phyloP scores from a whole-genome alignment of 1,140 invertebrate genomes.

The Papilio helenus region DNA sequence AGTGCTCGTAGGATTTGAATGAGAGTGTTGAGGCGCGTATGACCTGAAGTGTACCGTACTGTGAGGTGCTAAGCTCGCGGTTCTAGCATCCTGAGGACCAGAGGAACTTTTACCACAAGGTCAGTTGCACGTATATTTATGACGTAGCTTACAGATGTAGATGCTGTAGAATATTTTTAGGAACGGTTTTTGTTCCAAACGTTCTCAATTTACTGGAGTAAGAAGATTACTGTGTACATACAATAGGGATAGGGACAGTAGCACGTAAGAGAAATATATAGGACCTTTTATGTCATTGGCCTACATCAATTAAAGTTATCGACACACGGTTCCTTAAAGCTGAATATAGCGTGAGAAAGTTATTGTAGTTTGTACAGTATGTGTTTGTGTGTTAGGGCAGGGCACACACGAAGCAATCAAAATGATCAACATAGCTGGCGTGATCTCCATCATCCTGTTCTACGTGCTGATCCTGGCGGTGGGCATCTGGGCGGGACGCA shows the following conservation, averaged over 20 bases:
- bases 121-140: not conserved
- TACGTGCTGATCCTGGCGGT: constrained; percentile 96
- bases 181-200: not conserved
- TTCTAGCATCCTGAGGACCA: not conserved
- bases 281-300: not conserved
- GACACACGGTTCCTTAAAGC: not conserved
- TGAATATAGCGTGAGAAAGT: not conserved
- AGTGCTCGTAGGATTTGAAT: constrained; percentile 9
- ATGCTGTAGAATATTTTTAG: not conserved
- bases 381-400: constrained; percentile 1
- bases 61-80: constrained; percentile 5
- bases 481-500: constrained; percentile 97
- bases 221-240: not conserved
- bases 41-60: constrained; percentile 14
- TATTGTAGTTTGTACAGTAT: not conserved
- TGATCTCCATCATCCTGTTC: constrained; percentile 96
- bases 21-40: constrained; percentile 12
- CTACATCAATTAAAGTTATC: not conserved
- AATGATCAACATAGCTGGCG: constrained; percentile 95
- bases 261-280: not conserved
- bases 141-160: not conserved
- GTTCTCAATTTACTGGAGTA: not conserved
- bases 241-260: not conserved
- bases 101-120: not conserved
- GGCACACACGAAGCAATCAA: constrained; percentile 66